phyloP scores from a whole-genome alignment of 1,140 invertebrate species.

The Macrobrachium rosenbergii region DNA sequence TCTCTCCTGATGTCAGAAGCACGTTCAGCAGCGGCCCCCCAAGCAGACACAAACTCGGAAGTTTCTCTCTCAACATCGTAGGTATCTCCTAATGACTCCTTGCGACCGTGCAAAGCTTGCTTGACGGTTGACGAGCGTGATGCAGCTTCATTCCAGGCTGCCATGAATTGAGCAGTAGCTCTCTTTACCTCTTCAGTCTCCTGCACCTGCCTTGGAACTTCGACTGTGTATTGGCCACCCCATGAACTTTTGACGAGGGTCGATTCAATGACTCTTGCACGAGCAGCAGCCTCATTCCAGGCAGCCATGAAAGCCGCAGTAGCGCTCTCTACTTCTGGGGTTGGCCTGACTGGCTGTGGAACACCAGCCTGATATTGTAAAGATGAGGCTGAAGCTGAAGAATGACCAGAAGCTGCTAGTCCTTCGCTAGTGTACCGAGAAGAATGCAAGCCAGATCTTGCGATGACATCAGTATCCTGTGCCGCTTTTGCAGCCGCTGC shows the following conservation, averaged over 20 bases:
- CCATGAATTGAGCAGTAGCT: constrained; percentile 6
- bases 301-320: no score
- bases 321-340: no score
- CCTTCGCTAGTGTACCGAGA: no score
- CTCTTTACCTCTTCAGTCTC: neutral
- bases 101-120: neutral
- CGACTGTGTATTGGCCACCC: neutral
- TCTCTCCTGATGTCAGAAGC: neutral
- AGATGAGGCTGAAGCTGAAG: no score
- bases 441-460: no score
- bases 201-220: neutral
- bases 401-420: no score
- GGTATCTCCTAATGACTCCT: neutral
- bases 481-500: neutral
- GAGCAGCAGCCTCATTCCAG: no score
- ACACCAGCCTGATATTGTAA: no score
- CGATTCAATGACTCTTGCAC: neutral
- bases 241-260: neutral
- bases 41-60: neutral
- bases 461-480: no score
- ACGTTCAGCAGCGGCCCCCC: neutral
- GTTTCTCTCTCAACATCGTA: neutral
- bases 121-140: neutral
- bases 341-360: no score
- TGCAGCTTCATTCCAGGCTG: constrained; percentile 17